phyloP scores from a whole-genome alignment of 2,113 vertebrate genomes.

The Siniperca knerii region DNA sequence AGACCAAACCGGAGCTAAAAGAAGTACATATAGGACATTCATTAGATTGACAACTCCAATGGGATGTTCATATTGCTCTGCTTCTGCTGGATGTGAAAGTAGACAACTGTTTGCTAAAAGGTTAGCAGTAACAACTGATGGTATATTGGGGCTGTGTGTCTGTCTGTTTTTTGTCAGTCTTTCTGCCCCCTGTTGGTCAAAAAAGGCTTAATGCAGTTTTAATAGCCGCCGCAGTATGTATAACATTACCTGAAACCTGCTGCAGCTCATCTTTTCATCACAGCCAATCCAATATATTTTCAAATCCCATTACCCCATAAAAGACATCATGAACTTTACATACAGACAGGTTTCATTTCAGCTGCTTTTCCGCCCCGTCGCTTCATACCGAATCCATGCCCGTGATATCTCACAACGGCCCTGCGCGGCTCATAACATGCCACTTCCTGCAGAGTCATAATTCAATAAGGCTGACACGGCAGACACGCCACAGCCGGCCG shows the following conservation, averaged over 20 bases:
- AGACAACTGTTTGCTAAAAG: background rate
- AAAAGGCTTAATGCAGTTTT: background rate
- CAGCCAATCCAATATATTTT: conserved; percentile 52
- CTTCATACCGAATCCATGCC: conserved; percentile 19
- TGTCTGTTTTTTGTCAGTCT: background rate
- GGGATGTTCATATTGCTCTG: background rate
- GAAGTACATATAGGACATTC: too few relatives aligned
- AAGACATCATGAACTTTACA: conserved; percentile 68
- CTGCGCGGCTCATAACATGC: conserved; percentile 52
- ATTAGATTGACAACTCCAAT: background rate
- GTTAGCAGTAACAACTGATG: background rate
- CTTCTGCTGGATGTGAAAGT: background rate
- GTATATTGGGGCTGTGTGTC: background rate
- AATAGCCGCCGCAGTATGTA: background rate
- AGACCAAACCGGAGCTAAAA: too few relatives aligned
- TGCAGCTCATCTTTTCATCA: conserved; percentile 47
- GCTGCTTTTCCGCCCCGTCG: conserved; percentile 37
- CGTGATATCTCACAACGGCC: conserved; percentile 33
- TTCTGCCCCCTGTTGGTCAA: background rate
- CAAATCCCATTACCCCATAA: conserved; percentile 54
- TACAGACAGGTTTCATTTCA: conserved; percentile 67
- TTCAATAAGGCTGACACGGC: conserved; percentile 76
- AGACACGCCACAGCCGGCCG: conserved; percentile 60
- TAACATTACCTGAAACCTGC: conserved; percentile 20
- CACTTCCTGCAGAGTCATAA: conserved; percentile 74